Percentiles rank a stretch among this genome's conserved stretches.
Conservation (phyloP, 2,113 vertebrate genomes). For the Dolichallabes microphthalmus region DNA sequence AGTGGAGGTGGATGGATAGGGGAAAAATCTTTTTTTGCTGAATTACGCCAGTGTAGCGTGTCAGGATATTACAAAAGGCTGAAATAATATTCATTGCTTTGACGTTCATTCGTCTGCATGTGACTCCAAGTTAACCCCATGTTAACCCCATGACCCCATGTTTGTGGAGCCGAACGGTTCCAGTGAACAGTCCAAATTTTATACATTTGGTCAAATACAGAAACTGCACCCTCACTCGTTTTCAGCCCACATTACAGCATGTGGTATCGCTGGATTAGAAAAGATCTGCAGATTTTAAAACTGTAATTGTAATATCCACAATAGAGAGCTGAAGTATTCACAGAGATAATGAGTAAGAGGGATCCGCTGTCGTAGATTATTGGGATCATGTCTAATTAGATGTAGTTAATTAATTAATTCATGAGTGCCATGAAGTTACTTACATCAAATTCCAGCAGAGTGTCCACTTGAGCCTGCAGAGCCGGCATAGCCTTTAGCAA, state of each 20-base stretch:
- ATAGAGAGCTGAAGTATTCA: neutral
- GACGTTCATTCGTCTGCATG: too few relatives aligned
- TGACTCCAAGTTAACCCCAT: neutral
- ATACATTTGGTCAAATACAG: neutral
- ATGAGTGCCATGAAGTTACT: constrained; percentile 57
- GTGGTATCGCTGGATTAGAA: neutral
- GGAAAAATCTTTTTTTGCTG: neutral
- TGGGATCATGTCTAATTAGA: neutral
- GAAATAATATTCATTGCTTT: neutral
- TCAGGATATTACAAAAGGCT: neutral
- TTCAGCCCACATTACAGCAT: neutral
- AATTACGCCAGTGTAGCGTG: neutral
- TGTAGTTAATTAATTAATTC: neutral
- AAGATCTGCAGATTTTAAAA: neutral
- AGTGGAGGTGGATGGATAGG: neutral
- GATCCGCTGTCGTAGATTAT: too few relatives aligned
- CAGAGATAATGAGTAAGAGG: too few relatives aligned
- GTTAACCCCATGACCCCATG: too few relatives aligned
- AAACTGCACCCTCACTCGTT: neutral
- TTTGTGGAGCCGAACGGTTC: neutral
- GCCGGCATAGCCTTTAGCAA: constrained; percentile 97
- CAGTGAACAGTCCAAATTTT: too few relatives aligned
- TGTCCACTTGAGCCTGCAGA: constrained; percentile 94
- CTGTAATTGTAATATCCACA: neutral
- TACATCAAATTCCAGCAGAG: constrained; percentile 96